Base-by-base conservation (phyloP, 2,888 invertebrate genomes). In the Ochropacha duplaris region DNA sequence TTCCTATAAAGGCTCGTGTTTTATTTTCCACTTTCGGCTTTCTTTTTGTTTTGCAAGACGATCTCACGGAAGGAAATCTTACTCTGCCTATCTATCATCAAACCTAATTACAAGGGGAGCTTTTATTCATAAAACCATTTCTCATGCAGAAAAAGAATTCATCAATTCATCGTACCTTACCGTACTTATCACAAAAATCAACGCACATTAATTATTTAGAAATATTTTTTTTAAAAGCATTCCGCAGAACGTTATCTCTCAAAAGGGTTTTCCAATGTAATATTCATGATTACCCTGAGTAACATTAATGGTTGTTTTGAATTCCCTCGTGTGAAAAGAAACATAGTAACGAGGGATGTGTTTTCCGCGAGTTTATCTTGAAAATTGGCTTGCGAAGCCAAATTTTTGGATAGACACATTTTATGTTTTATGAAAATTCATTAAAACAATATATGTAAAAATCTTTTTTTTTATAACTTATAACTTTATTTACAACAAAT, bases 301-400 rank as follows among this genome's bases (percentile, higher is more conserved):
- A 78, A 80, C 83, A 83, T 87, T 87, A 86, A 86, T 83, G 85
- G 79, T 82, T 84, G 83, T 84, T 87, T 83, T 83, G 82, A 84
- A 86, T 83, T 82, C 83, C 79, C 84, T 73, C 78, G 79, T 78
- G 83, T 84, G 77, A 79, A 81, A 82, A 83, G 77, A 79, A 81
- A 79, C 71, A 74, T 76, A 71, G 73, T 72, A 78, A 66, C 66
- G 65, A 64, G 66, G 69, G 63, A 70, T 76, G 66, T 76, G 71
- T 77, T 74, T 76, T 78, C 66, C 71, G 70, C 59, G 73, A 71
- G 73, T 70, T 74, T 76, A 74, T 78, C 72, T 78, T 71, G 69
- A 74, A 79, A 80, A 79, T 79, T 68, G 65, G 65, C 67, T 68
- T 65, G 65, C 62, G 3, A 31, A 12, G 59, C 62, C 54, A 59